Evolutionary conservation across 2,113 vertebrate species (phyloP).

Genomic region (Otocyon megalotis): DNA sequence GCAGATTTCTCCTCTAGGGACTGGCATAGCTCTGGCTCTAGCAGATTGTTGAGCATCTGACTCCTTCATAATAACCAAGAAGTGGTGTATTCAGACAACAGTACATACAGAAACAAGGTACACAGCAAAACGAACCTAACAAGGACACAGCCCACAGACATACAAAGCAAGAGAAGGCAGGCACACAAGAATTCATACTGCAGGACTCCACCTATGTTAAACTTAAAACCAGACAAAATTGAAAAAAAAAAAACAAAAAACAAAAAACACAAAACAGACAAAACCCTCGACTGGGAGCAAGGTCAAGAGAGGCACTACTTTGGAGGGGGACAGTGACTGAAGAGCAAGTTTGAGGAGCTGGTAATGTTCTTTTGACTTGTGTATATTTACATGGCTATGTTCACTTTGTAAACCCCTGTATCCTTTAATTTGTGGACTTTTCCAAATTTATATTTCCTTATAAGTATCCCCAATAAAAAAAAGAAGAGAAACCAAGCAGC

Average conservation of each 20-base stretch:
- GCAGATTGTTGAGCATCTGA: not conserved
- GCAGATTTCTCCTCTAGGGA: conserved; percentile 9
- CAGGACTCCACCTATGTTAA: not conserved
- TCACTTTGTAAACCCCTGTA: not conserved
- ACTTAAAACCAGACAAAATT: not conserved
- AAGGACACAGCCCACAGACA: not conserved
- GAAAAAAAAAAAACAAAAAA: not conserved
- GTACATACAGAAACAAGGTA: not conserved
- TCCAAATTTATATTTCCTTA: not conserved
- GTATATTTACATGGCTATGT: not conserved
- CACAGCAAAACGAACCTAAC: not conserved
- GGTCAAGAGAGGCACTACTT: not conserved
- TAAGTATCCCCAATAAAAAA: not conserved
- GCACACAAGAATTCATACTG: not conserved
- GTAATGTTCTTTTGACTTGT: too few species aligned
- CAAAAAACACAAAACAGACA: not conserved
- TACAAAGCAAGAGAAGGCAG: not conserved
- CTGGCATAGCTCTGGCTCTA: not conserved
- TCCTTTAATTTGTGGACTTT: not conserved
- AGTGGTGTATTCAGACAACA: not conserved
- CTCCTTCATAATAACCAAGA: not conserved
- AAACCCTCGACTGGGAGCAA: not conserved
- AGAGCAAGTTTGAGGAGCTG: not conserved
- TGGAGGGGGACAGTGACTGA: not conserved
- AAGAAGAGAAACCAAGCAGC: not conserved